Conservation (phyloP, 2,797 vertebrate species). For the Gallinago stenura region DNA sequence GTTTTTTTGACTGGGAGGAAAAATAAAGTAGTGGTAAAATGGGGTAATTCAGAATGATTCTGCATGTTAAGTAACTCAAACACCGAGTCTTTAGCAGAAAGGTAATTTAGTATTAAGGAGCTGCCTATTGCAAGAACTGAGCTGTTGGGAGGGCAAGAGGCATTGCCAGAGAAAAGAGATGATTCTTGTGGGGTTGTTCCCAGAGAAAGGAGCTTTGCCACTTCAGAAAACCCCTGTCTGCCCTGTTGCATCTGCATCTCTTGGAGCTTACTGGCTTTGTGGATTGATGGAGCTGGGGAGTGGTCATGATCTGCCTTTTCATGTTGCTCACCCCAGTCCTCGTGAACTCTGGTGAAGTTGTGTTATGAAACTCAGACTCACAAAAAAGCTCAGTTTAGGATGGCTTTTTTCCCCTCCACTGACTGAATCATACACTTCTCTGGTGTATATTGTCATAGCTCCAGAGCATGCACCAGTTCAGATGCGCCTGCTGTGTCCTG, state of each 20-base stretch:
- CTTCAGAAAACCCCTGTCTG: not conserved
- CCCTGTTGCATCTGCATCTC: not conserved
- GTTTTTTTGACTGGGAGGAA: not conserved
- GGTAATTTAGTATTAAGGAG: not conserved
- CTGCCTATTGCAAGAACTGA: conserved; percentile 18
- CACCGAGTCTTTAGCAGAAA: not conserved
- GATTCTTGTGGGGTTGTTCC: not conserved
- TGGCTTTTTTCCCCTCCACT: not conserved
- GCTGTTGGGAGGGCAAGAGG: not conserved
- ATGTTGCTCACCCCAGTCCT: not conserved
- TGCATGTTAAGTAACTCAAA: conserved; percentile 23
- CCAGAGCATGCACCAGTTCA: not conserved
- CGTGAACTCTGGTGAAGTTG: not conserved
- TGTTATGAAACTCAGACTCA: not conserved
- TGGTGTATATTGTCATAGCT: not conserved
- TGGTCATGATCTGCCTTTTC: rapidly evolving
- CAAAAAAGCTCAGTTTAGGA: not conserved
- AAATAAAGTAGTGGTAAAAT: not conserved
- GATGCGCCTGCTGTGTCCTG: not conserved
- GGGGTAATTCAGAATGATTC: not conserved
- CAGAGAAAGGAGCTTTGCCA: not conserved
- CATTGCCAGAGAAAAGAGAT: not conserved
- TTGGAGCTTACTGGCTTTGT: not conserved
- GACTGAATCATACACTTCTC: not conserved
- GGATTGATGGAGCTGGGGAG: not conserved